Base-by-base conservation (phyloP, 1,140 invertebrate genomes). In the Trichonephila inaurata region DNA sequence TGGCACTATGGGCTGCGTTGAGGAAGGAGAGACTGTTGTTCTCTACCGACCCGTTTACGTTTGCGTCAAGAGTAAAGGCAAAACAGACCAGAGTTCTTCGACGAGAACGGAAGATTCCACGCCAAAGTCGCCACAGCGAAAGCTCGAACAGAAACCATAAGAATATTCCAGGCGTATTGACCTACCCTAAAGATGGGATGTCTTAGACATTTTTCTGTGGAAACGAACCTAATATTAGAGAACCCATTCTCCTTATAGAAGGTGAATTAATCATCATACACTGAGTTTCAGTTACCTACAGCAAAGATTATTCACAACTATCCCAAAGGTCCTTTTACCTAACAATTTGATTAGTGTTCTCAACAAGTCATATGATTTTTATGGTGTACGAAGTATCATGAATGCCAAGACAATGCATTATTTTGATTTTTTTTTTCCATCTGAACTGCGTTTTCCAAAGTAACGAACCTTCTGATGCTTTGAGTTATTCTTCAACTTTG, bases 31-130 rank as follows among this genome's bases (percentile, higher is more conserved):
- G 72, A 95, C 94, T 0, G 95, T 96, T 19, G 96, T 97, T n/a
- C 96, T 97, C 5, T 97, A 97, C 95, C 95, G 97, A 87, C 97
- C 97, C 0, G 96, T 97, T 19, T 97, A 97, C 95, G 96, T 97
- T 19, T 97, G 97, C 94, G 96, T 97, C 7, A 94, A 94, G 44
- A 94, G 18, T 64, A 89, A 88, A 18, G 33, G 28, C 44, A 94
- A 90, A 88, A 90, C 72, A 21, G 92, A 93, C 21, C 92, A 93
- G 72, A 64, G 92, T 6, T 93, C 85, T 24, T 93, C 92, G 1
- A 93, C 92, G 6, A 93, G 86, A 44, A 88, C 85, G 21, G 91
- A 92, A 8, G 44, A 69, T 33, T 66, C 64, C 18, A 19, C 66
- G 2, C 61, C 82, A 19, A 51, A 72, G 83, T 62, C 60, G 61